Evolutionary conservation across 1,140 invertebrate species (phyloP).

Genomic region (Armadillidium nasatum): DNA sequence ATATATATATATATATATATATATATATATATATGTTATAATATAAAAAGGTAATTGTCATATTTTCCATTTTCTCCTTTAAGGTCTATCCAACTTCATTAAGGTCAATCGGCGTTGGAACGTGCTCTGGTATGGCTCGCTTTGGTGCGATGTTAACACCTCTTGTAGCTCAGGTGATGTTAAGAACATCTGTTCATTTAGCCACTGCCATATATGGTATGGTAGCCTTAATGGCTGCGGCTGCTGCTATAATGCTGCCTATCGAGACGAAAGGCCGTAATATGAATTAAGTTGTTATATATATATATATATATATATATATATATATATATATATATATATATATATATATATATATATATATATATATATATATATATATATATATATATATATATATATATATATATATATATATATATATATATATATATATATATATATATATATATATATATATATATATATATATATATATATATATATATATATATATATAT

Average conservation of each 20-base stretch:
- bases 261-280: conserved; percentile 72
- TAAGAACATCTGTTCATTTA: conserved; percentile 46
- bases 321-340: not conserved
- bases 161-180: conserved; percentile 78
- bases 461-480: no score
- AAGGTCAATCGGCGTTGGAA: conserved; percentile 70
- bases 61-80: no score
- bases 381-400: no score
- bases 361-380: no score
- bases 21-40: no score
- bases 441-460: not conserved
- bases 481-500: no score
- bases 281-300: conserved; percentile 48
- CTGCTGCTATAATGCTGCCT: conserved; percentile 68
- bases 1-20: no score
- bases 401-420: not conserved
- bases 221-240: conserved; percentile 66
- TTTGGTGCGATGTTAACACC: conserved; percentile 89
- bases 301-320: not conserved
- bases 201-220: conserved; percentile 67
- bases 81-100: conserved; percentile 82
- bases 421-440: conserved; percentile 8
- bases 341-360: not conserved
- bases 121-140: conserved; percentile 82
- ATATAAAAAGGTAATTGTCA: no score